A percentile compares a stretch with the other conserved stretches of the same genome.
Conservation (phyloP, 2,888 invertebrate genomes). For the Chrysina gloriosa region DNA sequence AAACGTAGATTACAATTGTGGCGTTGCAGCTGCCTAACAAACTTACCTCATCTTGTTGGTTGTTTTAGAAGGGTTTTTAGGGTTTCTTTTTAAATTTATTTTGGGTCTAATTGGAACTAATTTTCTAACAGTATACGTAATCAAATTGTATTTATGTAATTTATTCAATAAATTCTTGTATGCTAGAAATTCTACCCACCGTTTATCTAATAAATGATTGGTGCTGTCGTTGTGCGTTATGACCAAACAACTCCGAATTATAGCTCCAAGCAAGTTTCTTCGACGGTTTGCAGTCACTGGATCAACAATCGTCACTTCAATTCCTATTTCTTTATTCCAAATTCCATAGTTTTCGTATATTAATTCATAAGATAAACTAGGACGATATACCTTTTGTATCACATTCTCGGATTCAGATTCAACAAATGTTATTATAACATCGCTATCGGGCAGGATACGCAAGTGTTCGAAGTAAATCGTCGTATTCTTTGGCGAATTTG, state of each 20-base stretch:
- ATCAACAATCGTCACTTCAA: conserved; percentile 38
- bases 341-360: conserved; percentile 53
- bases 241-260: conserved; percentile 70
- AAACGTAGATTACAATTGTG: too few species aligned
- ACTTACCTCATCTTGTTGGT: too few species aligned
- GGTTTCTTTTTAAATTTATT: too few species aligned
- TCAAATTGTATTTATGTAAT: neutral
- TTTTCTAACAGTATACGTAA: too few species aligned
- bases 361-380: conserved; percentile 45
- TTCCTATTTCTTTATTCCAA: conserved; percentile 50
- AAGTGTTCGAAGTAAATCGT: conserved; percentile 39
- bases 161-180: neutral
- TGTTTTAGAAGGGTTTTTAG: too few species aligned
- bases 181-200: conserved; percentile 54
- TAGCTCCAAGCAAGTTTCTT: conserved; percentile 64
- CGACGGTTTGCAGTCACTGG: conserved; percentile 61
- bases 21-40: too few species aligned
- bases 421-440: conserved; percentile 62
- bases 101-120: too few species aligned
- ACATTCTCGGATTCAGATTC: conserved; percentile 53
- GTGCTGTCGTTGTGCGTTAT: conserved; percentile 71
- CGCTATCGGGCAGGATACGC: conserved; percentile 66
- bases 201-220: conserved; percentile 71
- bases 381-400: conserved; percentile 60
- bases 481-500: neutral